phyloP scores from a whole-genome alignment of 1,140 invertebrate genomes.

The Trinorchestia longiramus region DNA sequence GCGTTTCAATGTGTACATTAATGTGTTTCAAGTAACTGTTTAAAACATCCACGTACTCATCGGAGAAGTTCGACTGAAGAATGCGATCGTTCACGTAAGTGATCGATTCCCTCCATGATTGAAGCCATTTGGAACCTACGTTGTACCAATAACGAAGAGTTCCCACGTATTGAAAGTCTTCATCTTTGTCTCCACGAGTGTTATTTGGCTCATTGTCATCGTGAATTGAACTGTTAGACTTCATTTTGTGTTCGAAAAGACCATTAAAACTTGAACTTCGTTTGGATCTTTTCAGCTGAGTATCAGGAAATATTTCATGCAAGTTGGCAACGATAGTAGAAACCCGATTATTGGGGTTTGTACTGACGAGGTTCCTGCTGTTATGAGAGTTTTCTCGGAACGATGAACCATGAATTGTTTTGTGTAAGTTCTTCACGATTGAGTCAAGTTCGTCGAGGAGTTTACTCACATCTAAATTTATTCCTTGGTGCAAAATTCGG shows the following conservation, averaged over 20 bases:
- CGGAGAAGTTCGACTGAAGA: slow-evolving; percentile 4
- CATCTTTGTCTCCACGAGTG: not conserved
- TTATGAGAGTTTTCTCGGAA: not conserved
- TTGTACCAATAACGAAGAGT: not conserved
- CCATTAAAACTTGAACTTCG: not conserved
- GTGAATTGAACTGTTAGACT: not conserved
- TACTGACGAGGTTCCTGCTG: not conserved
- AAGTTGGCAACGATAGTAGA: not conserved
- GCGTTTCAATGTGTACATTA: not conserved
- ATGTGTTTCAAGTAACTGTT: not conserved
- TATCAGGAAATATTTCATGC: not conserved
- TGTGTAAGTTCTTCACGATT: slow-evolving; percentile 39
- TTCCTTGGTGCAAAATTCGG: slow-evolving; percentile 20
- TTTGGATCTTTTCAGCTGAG: not conserved
- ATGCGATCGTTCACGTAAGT: slow-evolving; percentile 25
- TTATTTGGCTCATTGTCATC: not conserved
- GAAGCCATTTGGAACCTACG: not conserved
- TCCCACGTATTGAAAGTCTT: not conserved
- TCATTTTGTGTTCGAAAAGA: not conserved
- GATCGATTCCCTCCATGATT: not conserved
- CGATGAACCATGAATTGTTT: slow-evolving; percentile 31
- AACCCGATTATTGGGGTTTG: not conserved
- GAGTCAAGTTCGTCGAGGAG: slow-evolving; percentile 25
- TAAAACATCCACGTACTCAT: not conserved
- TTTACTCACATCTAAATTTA: slow-evolving; percentile 26